Percentiles rank a stretch among this genome's conserved stretches.
phyloP scores from a whole-genome alignment of 2,888 invertebrate genomes.

The Sesia apiformis region DNA sequence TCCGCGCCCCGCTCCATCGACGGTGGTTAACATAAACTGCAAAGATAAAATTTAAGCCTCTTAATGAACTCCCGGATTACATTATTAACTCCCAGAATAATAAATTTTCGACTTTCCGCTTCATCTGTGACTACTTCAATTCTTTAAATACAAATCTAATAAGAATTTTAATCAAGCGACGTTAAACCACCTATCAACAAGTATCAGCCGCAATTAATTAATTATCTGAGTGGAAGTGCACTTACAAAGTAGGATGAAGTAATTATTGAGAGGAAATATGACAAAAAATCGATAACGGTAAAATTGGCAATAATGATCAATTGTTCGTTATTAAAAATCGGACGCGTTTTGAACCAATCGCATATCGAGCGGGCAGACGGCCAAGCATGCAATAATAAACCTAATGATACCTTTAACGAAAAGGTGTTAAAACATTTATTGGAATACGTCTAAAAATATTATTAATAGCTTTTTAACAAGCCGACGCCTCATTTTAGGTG shows the following conservation, averaged over 20 bases:
- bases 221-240: too few relatives aligned
- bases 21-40: conserved; percentile 57
- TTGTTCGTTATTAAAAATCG: conserved; percentile 28
- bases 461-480: conserved; percentile 74
- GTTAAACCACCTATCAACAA: too few relatives aligned
- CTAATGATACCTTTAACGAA: conserved; percentile 68
- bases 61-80: conserved; percentile 56
- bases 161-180: not conserved
- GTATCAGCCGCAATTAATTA: too few relatives aligned
- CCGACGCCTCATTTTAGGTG: conserved; percentile 50
- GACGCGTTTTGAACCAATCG: conserved; percentile 23
- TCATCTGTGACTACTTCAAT: conserved; percentile 13
- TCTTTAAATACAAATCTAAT: conserved; percentile 11
- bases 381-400: conserved; percentile 46
- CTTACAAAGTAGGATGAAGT: too few relatives aligned
- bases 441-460: conserved; percentile 63
- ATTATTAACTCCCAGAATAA: conserved; percentile 48
- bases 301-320: conserved; percentile 13
- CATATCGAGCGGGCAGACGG: conserved; percentile 26
- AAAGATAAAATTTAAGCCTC: conserved; percentile 60
- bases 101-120: conserved; percentile 40
- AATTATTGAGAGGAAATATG: not conserved
- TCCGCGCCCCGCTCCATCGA: conserved; percentile 18
- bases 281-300: conserved; percentile 4
- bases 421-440: conserved; percentile 74